A percentile compares a stretch with the other conserved stretches of the same genome.
phyloP scores from a whole-genome alignment of 2,888 invertebrate genomes.

The Scotopteryx bipunctaria region DNA sequence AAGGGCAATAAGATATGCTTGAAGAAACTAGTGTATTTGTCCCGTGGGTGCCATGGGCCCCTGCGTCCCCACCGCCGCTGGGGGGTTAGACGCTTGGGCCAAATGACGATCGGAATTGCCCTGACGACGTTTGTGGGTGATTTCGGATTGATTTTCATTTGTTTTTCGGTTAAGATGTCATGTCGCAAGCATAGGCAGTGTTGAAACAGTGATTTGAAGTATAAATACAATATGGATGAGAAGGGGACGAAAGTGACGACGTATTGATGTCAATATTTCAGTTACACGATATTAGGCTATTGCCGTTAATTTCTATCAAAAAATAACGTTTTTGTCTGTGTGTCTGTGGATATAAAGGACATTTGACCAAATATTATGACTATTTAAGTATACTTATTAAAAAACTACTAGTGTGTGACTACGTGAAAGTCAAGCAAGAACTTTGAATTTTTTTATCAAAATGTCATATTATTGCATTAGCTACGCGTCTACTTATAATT shows the following conservation, averaged over 20 bases:
- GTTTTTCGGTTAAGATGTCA: slow-evolving; percentile 32
- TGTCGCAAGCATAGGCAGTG: slow-evolving; percentile 2
- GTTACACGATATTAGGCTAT: too few species aligned
- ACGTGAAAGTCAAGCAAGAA: too few species aligned
- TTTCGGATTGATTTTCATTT: slow-evolving; percentile 54
- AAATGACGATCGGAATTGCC: slow-evolving; percentile 58
- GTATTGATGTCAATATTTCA: too few species aligned
- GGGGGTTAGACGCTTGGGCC: slow-evolving; percentile 39
- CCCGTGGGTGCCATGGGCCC: slow-evolving; percentile 66
- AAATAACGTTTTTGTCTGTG: too few species aligned
- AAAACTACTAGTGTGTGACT: too few species aligned
- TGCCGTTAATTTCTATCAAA: too few species aligned
- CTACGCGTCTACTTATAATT: too few species aligned
- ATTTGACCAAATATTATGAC: too few species aligned
- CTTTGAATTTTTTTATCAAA: too few species aligned
- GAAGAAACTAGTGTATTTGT: slow-evolving; percentile 80
- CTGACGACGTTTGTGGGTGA: slow-evolving; percentile 49
- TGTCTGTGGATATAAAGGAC: too few species aligned
- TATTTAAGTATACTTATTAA: too few species aligned
- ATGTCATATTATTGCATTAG: too few species aligned
- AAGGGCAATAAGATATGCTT: slow-evolving; percentile 84
- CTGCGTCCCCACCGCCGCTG: slow-evolving; percentile 47
- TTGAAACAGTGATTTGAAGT: slow-evolving; percentile 6
- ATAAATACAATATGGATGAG: slow-evolving; percentile 7
- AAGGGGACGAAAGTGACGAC: not conserved